A percentile compares a stretch with the other conserved stretches of the same genome.
Evolutionary conservation across 2,797 vertebrate genomes (phyloP).

Genomic region (Chrosomus eos): DNA sequence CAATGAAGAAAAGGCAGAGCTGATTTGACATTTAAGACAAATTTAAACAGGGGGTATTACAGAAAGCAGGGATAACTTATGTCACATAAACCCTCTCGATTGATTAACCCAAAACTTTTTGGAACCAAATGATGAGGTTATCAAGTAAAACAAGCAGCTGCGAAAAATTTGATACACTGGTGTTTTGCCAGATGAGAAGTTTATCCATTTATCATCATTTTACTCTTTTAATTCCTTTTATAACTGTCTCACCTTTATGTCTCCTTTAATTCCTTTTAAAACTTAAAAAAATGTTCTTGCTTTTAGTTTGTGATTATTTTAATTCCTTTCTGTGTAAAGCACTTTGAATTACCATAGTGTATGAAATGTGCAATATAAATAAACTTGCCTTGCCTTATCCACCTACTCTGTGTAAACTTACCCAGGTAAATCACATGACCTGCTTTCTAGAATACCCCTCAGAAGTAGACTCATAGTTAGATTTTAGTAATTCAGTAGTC

Average conservation of each 20-base stretch:
- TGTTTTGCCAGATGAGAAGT: too few species aligned
- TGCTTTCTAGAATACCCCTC: background rate
- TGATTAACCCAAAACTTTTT: background rate
- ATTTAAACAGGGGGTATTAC: background rate
- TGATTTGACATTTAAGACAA: background rate
- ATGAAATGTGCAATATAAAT: too few species aligned
- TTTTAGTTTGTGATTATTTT: too few species aligned
- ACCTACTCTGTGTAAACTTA: background rate
- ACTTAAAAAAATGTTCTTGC: too few species aligned
- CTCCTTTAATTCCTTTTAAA: too few species aligned
- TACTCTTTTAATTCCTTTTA: too few species aligned
- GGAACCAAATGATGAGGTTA: background rate
- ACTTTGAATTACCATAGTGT: too few species aligned
- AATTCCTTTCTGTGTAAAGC: too few species aligned
- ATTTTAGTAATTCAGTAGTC: background rate
- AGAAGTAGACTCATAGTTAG: background rate
- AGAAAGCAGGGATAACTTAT: background rate
- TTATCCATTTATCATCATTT: too few species aligned
- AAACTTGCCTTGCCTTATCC: background rate
- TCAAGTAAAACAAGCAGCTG: too few species aligned
- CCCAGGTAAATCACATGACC: background rate
- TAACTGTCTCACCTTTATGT: too few species aligned
- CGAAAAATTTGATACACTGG: too few species aligned
- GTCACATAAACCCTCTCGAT: background rate
- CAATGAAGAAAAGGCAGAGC: background rate